phyloP scores from a whole-genome alignment of 2,797 vertebrate species.

The Peromyscus nudipes region DNA sequence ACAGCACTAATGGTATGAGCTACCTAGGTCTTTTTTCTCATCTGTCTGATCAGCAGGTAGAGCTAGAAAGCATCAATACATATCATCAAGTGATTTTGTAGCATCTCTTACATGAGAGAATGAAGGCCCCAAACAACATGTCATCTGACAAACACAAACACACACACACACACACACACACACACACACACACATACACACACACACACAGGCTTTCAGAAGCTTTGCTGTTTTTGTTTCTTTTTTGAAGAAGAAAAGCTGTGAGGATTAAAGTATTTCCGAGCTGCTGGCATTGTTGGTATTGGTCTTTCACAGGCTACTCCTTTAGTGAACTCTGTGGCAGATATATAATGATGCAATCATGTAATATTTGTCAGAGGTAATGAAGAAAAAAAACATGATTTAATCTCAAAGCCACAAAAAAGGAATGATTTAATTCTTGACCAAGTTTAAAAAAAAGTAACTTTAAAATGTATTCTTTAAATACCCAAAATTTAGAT shows the following conservation, averaged over 20 bases:
- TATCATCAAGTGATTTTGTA: background rate
- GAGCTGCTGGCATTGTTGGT: background rate
- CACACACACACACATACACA: background rate
- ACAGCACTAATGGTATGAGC: background rate
- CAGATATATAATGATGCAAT: background rate
- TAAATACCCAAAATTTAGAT: constrained; percentile 27
- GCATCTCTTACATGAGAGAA: background rate
- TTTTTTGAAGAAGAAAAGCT: constrained; percentile 38
- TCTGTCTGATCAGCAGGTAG: background rate
- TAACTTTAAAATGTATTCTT: constrained; percentile 7
- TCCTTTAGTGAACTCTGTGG: background rate
- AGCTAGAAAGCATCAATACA: background rate
- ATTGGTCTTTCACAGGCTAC: background rate
- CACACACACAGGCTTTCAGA: background rate
- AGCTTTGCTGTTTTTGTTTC: constrained; percentile 32
- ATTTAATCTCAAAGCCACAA: background rate
- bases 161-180: background rate
- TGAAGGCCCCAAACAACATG: too few species aligned
- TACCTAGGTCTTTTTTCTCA: constrained; percentile 29
- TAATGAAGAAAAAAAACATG: background rate
- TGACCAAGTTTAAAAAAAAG: background rate
- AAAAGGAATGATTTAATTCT: background rate
- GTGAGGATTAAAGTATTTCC: constrained; percentile 22
- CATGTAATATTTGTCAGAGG: background rate
- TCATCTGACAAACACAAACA: too few species aligned